Base-by-base conservation (phyloP, 2,113 vertebrate genomes). In the Solea solea region DNA sequence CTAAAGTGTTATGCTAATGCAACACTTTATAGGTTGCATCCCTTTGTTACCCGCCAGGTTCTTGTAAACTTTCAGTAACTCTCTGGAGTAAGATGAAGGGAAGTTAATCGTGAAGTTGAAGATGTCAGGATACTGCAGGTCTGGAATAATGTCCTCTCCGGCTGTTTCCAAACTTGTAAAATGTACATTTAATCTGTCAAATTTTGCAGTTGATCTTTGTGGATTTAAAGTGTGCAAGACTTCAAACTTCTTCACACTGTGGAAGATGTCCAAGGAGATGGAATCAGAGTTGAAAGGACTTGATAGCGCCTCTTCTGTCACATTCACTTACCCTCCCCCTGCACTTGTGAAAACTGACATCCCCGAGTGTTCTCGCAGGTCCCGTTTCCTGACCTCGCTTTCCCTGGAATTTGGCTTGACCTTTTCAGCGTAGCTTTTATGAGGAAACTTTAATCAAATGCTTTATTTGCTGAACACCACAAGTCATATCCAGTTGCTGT, bases 401-500 rank as follows among this genome's bases (percentile, higher is more conserved):
- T 62, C 44, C 8, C 70, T 83, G 74, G 83, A 82, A 87, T 76
- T 69, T 63, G 76, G 75, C 58, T 67, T 67, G 80, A 81, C 65
- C 69, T 68, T 70, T 80, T 77, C 54, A 4, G 39, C 55, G 27
- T 4, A 61, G 75, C 83, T 74, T 91, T 89, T 86, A 83, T 49
- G 69, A 75, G 84, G 74, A 80, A 83, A 83, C 62, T 80, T 85
- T 91, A 84, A 87, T 86, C 83, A 89, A 86, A 78, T 78, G 71
- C 78, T 82, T 88, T 85, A 84, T 86, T 90, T 87, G 67, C 80
- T 74, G 67, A 86, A 84, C 62, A 84, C 77, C 84, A 65, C 90
- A 86, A 78, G 34, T 28, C 9, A 64, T 74, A 78, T 89, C 70
- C 56, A 81, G 67, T 85, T 85, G 68, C 76, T 64, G 61, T 83